phyloP scores from a whole-genome alignment of 2,888 invertebrate genomes.

The Schizaphis graminum region DNA sequence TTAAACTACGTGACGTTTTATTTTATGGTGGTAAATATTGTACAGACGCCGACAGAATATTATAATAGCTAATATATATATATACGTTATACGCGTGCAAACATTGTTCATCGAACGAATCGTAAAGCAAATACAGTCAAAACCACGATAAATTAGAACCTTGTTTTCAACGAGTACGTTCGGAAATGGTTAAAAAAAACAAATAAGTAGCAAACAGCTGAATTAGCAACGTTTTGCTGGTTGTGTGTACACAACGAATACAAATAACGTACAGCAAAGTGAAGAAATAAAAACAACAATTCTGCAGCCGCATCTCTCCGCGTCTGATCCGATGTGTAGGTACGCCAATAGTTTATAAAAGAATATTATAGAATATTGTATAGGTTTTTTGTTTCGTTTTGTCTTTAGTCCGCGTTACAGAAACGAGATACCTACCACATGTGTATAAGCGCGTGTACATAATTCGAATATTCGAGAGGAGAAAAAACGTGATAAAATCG shows the following conservation, averaged over 20 bases:
- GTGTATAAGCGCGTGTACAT: neutral
- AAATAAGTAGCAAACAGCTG: neutral
- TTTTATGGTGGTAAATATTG: constrained; percentile 12
- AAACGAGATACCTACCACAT: neutral
- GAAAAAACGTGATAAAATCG: neutral
- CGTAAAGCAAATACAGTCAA: neutral
- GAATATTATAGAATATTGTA: neutral
- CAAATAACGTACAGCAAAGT: neutral
- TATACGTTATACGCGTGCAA: neutral
- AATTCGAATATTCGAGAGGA: neutral
- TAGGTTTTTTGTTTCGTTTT: neutral
- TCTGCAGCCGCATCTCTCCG: neutral
- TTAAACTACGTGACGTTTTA: constrained; percentile 39
- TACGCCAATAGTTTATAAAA: neutral
- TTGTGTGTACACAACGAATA: neutral
- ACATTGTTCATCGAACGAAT: neutral
- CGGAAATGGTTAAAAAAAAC: neutral
- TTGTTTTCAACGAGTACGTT: neutral
- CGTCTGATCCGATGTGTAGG: neutral
- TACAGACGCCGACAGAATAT: neutral
- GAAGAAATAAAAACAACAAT: neutral
- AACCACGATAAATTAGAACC: neutral
- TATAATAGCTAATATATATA: neutral
- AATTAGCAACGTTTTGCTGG: neutral
- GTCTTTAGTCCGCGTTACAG: neutral